A percentile compares a stretch with the other conserved stretches of the same genome.
Evolutionary conservation across 2,888 invertebrate species (phyloP).

Genomic region (Nasonovia ribisnigri): DNA sequence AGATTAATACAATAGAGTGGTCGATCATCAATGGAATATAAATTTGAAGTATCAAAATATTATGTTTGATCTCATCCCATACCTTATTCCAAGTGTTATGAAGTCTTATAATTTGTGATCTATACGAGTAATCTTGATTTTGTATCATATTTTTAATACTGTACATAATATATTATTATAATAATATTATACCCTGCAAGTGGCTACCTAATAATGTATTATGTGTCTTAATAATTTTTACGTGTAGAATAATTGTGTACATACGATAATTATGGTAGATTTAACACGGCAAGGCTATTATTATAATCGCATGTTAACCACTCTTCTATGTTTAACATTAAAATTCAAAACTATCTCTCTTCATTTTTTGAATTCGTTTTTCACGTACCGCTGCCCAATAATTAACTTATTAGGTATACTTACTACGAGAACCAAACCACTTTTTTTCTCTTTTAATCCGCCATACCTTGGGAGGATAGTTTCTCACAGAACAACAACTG

Average conservation of each 20-base stretch:
- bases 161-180: background rate
- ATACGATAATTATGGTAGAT: background rate
- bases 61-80: background rate
- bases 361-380: background rate
- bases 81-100: background rate
- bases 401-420: background rate
- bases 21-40: background rate
- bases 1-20: background rate
- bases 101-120: background rate
- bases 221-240: background rate
- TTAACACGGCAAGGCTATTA: background rate
- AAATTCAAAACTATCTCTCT: background rate
- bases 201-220: background rate
- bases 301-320: background rate
- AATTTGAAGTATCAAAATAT: background rate
- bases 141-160: background rate
- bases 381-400: background rate
- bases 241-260: background rate
- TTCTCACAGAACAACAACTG: conserved; percentile 5
- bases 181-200: background rate
- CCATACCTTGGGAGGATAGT: background rate
- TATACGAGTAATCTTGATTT: background rate
- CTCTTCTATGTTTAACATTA: background rate
- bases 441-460: background rate
- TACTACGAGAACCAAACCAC: background rate